These are phyloP conservation scores for Cydia pomonella DNA, from an alignment of 1,140 invertebrate genomes.

Conservation along the genomic window DNA sequence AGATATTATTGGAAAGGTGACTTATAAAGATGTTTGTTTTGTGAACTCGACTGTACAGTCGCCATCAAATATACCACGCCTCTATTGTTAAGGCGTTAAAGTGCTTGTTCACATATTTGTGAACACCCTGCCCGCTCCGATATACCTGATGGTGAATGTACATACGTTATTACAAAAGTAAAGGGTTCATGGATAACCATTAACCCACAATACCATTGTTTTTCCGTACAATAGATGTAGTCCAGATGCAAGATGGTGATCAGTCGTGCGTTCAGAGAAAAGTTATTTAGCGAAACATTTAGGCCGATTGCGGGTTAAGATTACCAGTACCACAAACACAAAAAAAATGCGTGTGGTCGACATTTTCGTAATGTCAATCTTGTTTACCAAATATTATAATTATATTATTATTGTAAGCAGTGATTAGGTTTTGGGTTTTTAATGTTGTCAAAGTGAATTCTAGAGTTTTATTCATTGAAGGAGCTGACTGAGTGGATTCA, in stretches of 20 bases:
- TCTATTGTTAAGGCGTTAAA: no score
- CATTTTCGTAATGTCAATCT: conserved; percentile 16
- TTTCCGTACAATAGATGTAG: neutral
- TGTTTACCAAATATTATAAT: neutral
- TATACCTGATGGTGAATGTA: no score
- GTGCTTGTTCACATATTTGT: no score
- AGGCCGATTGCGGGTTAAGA: neutral
- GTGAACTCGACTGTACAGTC: no score
- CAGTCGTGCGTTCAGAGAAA: conserved; percentile 21
- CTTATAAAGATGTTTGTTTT: no score
- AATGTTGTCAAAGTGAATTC: no score
- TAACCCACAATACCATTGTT: conserved; percentile 8
- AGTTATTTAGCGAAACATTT: conserved; percentile 29
- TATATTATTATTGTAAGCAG: neutral
- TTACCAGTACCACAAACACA: conserved; percentile 18
- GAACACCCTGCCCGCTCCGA: no score
- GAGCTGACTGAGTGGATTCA: no score
- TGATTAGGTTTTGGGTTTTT: no score
- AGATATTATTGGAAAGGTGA: no score
- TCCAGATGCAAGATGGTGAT: neutral
- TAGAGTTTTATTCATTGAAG: no score
- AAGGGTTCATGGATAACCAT: neutral
- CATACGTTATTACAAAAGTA: neutral
- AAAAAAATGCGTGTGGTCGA: conserved; percentile 9
- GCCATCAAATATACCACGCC: no score